These are phyloP conservation scores for Brenthis ino DNA, from an alignment of 2,888 invertebrate genomes.

Conservation along the genomic window DNA sequence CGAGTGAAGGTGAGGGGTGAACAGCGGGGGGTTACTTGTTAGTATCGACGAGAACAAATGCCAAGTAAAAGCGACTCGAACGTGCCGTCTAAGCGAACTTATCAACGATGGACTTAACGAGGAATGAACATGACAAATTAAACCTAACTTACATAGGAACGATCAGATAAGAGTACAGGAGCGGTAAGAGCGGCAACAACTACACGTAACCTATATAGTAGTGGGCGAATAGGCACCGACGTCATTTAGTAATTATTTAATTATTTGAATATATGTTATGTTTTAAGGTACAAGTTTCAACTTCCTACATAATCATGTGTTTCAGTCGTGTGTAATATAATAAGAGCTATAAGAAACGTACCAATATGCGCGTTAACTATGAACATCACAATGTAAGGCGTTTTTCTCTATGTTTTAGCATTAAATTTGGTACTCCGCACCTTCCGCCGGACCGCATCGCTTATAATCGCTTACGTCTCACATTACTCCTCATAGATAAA, in stretches of 20 bases:
- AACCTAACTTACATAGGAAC: conserved; percentile 78
- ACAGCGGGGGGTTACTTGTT: conserved; percentile 29
- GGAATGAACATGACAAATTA: conserved; percentile 76
- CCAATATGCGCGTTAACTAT: conserved; percentile 73
- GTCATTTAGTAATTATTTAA: conserved; percentile 48
- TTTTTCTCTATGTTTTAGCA: conserved; percentile 66
- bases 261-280: conserved; percentile 54
- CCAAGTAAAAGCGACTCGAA: conserved; percentile 42
- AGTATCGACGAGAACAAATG: no score
- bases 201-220: conserved; percentile 70
- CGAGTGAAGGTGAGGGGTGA: conserved; percentile 32
- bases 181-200: conserved; percentile 55
- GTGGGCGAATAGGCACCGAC: conserved; percentile 68
- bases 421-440: conserved; percentile 74
- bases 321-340: conserved; percentile 69
- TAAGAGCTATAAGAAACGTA: conserved; percentile 75
- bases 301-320: conserved; percentile 66
- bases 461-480: conserved; percentile 74
- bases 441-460: conserved; percentile 72
- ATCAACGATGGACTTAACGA: conserved; percentile 46
- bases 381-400: conserved; percentile 78
- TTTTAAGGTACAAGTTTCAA: conserved; percentile 67
- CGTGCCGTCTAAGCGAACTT: conserved; percentile 32
- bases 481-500: conserved; percentile 76
- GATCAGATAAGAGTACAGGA: conserved; percentile 54